Base-by-base conservation (phyloP, 2,888 invertebrate genomes). In the Tethea ocularis region DNA sequence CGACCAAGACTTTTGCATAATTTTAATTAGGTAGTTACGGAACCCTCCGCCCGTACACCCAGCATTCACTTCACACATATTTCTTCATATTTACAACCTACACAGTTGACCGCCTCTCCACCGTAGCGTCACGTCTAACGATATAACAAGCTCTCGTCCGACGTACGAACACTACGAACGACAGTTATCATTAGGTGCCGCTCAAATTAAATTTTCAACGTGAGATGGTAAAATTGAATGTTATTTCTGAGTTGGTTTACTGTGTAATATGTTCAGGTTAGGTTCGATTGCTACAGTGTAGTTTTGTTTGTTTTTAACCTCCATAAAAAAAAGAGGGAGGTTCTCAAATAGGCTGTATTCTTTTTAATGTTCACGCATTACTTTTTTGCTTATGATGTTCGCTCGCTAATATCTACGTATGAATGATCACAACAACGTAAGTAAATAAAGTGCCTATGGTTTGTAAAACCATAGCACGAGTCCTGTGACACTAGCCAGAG, bases 91-190 rank as follows among this genome's bases (percentile, higher is more conserved):
- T 26, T 15, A 59, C 57, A 13, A 29, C 46, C 57, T 57, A 51
- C 59, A 67, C 72, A 71, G 71, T 67, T 67, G 67, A 65, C 62
- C 66, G 72, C 61, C 62, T 64, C 54, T 53, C 56, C 57, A 63
- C 62, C 63, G 61, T 62, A 74, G 60, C 74, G 68, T 72, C n/a
- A n/a, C n/a, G n/a, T n/a, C n/a, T n/a, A 60, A 72, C 74, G 64
- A 61, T 64, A 64, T 72, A 74, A 74, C 64, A 68, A 72, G 74
- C 59, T 10, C 7, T 63, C 59, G 57, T 55, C 51, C 56, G 53
- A 57, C 51, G 61, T 58, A 36, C 61, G n/a, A n/a, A n/a, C n/a
- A n/a, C n/a, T n/a, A n/a, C n/a, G n/a, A 58, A 58, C 52, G 63
- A 60, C 57, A 58, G 57, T 59, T 46, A 29, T 57, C 51, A 59